A percentile compares a stretch with the other conserved stretches of the same genome.
These are phyloP conservation scores for Acleris laterana DNA, from an alignment of 2,888 invertebrate species.

Conservation along the genomic window DNA sequence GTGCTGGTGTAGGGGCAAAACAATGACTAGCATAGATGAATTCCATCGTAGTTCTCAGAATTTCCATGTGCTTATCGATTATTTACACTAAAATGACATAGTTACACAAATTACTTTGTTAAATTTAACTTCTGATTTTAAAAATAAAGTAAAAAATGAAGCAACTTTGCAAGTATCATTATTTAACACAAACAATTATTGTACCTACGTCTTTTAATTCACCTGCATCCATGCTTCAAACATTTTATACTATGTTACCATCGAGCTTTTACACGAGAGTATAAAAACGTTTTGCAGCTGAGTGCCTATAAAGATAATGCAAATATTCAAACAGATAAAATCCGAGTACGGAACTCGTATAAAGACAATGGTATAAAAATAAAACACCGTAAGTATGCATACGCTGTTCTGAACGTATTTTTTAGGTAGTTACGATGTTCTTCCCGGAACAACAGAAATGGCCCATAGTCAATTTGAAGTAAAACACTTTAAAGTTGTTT, in stretches of 20 bases:
- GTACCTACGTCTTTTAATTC: neutral
- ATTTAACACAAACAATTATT: neutral
- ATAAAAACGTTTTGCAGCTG: slow-evolving; percentile 35
- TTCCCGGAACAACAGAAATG: too few species aligned
- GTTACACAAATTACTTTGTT: too few species aligned
- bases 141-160: too few species aligned
- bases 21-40: too few species aligned
- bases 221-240: neutral
- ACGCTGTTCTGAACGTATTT: slow-evolving; percentile 7
- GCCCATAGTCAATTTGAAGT: too few species aligned
- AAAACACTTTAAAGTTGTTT: too few species aligned
- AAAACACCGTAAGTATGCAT: slow-evolving; percentile 15
- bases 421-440: neutral
- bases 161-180: too few species aligned
- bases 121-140: too few species aligned
- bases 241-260: neutral
- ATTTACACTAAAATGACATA: too few species aligned
- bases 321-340: slow-evolving; percentile 32
- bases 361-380: slow-evolving; percentile 29
- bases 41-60: too few species aligned
- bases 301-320: slow-evolving; percentile 37
- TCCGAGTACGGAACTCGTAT: slow-evolving; percentile 28
- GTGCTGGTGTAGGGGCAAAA: too few species aligned
- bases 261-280: slow-evolving; percentile 12
- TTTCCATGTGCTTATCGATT: too few species aligned